Percentiles rank a stretch among this genome's conserved stretches.
Evolutionary conservation across 2,113 vertebrate genomes (phyloP).

Genomic region (Papio anubis): DNA sequence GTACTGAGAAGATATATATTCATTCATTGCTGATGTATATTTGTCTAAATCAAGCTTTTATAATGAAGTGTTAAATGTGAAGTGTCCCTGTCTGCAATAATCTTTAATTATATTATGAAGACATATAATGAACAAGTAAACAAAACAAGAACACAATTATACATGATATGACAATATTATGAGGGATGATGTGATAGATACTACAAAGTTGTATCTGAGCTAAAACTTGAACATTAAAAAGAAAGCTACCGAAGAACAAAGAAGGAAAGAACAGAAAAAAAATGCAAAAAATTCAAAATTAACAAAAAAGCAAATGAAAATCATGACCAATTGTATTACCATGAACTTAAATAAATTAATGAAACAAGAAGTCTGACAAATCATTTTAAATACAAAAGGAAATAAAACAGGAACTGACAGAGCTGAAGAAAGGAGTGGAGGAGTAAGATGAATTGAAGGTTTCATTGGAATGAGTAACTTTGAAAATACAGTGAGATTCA

Average conservation of each 20-base stretch:
- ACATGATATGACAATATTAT: background rate
- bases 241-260: background rate
- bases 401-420: background rate
- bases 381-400: slow-evolving; percentile 4
- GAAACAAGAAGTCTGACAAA: background rate
- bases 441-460: background rate
- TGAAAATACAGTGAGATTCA: background rate
- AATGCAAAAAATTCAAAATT: background rate
- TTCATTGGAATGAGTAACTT: background rate
- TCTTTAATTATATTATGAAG: background rate
- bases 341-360: background rate
- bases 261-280: background rate
- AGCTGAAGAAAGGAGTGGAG: background rate
- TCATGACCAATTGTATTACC: background rate
- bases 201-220: background rate
- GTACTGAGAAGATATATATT: background rate
- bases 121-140: background rate
- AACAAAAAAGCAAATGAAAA: background rate
- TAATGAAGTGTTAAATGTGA: background rate
- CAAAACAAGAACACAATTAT: background rate
- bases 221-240: background rate
- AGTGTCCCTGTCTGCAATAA: background rate
- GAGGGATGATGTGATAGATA: background rate
- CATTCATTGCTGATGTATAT: background rate
- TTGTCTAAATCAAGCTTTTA: background rate